These are phyloP conservation scores for Phoronis australis DNA, from an alignment of 2,888 invertebrate genomes.

Conservation along the genomic window DNA sequence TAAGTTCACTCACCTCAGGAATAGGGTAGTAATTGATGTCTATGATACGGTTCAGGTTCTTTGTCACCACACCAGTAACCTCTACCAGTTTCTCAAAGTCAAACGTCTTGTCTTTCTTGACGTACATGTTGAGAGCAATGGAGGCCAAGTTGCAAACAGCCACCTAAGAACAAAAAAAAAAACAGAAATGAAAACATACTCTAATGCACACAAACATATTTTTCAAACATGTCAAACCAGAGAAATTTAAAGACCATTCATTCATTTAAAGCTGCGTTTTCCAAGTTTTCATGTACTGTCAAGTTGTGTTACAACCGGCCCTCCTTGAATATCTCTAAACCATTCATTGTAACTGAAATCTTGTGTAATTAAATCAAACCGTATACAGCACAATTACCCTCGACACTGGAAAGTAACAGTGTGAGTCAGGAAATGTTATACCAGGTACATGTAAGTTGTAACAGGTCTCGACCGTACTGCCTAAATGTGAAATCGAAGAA, in stretches of 20 bases:
- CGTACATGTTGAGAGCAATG: conserved; percentile 92
- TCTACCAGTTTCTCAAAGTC: conserved; percentile 82
- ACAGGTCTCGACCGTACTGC: too few species aligned
- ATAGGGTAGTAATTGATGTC: conserved; percentile 95
- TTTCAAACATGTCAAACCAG: background rate
- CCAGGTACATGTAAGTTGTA: too few species aligned
- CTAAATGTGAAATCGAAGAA: too few species aligned
- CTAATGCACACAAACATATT: background rate
- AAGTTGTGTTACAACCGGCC: background rate
- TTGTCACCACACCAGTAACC: conserved; percentile 81
- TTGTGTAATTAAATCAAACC: too few species aligned
- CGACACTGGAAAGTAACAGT: too few species aligned
- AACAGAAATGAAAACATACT: background rate
- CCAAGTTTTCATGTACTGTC: background rate
- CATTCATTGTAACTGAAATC: too few species aligned
- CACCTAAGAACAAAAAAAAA: conserved; percentile 54
- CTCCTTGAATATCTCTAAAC: too few species aligned
- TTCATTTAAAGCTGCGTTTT: background rate
- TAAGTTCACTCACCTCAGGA: conserved; percentile 75
- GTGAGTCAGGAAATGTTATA: too few species aligned
- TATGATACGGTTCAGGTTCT: conserved; percentile 93
- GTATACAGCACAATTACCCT: too few species aligned
- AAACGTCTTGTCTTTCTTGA: conserved; percentile 69
- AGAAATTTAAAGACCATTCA: background rate
- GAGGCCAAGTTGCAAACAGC: conserved; percentile 98